phyloP scores from a whole-genome alignment of 2,797 vertebrate genomes.

The Philypnodon macrostomus region DNA sequence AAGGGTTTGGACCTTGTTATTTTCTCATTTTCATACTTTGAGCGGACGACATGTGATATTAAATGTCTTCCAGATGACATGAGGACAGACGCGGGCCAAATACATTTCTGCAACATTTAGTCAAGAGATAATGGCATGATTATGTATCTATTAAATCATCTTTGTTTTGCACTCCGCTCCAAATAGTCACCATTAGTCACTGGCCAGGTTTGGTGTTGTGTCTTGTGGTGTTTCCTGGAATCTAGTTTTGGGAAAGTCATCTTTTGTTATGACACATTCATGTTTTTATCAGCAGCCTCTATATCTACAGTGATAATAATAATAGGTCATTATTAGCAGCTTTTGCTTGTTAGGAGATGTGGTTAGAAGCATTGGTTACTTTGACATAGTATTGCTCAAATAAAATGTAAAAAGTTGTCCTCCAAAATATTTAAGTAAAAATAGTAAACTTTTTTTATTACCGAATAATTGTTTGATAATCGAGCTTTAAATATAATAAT shows the following conservation, averaged over 20 bases:
- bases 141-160: constrained; percentile 41
- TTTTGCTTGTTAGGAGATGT: too few species aligned
- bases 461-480: too few species aligned
- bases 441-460: too few species aligned
- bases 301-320: too few species aligned
- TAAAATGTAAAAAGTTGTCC: too few species aligned
- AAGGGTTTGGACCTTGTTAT: constrained; percentile 36
- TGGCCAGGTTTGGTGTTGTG: constrained; percentile 5
- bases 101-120: constrained; percentile 40
- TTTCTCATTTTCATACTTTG: constrained; percentile 53
- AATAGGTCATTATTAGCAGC: too few species aligned
- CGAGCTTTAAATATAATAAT: too few species aligned
- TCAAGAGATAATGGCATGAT: constrained; percentile 41
- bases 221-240: neutral
- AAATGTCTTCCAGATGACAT: constrained; percentile 67
- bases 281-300: neutral
- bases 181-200: constrained; percentile 13
- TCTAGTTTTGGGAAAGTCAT: constrained; percentile 2
- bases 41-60: constrained; percentile 39
- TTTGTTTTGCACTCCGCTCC: constrained; percentile 21
- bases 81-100: constrained; percentile 43
- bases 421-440: too few species aligned
- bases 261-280: constrained; percentile 8
- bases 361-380: too few species aligned
- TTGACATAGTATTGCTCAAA: too few species aligned